Base-by-base conservation (phyloP, 2,888 invertebrate genomes). In the Aphidius colemani region DNA sequence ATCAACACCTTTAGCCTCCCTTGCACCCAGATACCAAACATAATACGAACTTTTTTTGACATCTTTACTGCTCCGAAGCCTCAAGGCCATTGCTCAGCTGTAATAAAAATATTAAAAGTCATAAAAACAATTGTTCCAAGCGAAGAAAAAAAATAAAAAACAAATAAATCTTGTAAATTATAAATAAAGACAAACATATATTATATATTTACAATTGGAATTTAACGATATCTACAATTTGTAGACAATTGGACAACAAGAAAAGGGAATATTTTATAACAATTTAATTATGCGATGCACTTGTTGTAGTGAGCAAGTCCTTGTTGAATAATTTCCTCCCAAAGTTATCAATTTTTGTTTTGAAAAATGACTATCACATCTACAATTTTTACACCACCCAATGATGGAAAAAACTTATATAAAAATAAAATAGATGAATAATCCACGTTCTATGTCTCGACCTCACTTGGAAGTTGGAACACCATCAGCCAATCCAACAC, bases 11-110 rank as follows among this genome's bases (percentile, higher is more conserved):
- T 93, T 90, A 64, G 95, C 93, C 85, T 98, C 97, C 85, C 96
- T 93, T 74, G 97, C 96, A 30, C 98, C 98, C 76, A 98, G 88
- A 85, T 97, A 94, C 92, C 94, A 94, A 69, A 94, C 94, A 84
- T 94, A 94, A 85, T 94, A 94, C 46, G 93, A 93, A 66, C 93
- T 93, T 81, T 94, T 94, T 84, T 94, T 94, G 75, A 94, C 91
- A 82, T 94, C 94, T 83, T 93, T 93, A 74, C 80, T 78, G 78
- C 81, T 78, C 82, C 91, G 89, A 74, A 91, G 83, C 84, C 91
- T 88, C 78, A 92, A 85, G 81, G 92, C 92, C 92, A 92, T 92
- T 78, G 85, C 87, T 80, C 76, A 71, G 46, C 64, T 65, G 65
- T 41, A 65, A 65, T 30, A 61, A 53, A 59, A 30, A 40, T 49